Conservation (phyloP, 2,797 vertebrate genomes). For the Parotocinclus haroldoi region DNA sequence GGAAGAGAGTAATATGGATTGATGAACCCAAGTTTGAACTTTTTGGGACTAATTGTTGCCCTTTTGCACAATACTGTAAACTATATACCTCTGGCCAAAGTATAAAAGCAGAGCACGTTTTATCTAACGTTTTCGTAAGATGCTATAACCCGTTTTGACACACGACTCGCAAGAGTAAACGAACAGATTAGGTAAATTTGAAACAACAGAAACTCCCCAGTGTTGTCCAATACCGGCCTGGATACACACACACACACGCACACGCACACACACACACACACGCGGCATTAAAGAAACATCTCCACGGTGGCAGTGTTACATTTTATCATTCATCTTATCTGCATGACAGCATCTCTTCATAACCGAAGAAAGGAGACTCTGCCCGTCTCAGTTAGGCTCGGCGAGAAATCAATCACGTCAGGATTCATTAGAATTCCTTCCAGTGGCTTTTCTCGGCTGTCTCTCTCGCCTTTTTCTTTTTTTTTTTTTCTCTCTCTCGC, state of each 20-base stretch:
- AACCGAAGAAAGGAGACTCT: slow-evolving; percentile 32
- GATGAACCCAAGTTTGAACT: too few relatives aligned
- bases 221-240: slow-evolving; percentile 11
- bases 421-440: slow-evolving; percentile 40
- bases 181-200: background rate
- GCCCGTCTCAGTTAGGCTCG: slow-evolving; percentile 35
- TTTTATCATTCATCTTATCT: slow-evolving; percentile 35
- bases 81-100: too few relatives aligned
- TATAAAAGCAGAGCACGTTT: too few relatives aligned
- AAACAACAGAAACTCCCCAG: background rate
- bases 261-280: background rate
- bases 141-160: too few relatives aligned
- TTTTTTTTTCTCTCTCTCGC: slow-evolving; percentile 9
- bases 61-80: too few relatives aligned
- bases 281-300: slow-evolving; percentile 3
- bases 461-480: slow-evolving; percentile 8
- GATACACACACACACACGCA: background rate
- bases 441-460: slow-evolving; percentile 38
- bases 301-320: background rate
- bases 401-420: slow-evolving; percentile 44
- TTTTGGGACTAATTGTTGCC: too few relatives aligned
- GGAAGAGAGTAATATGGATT: too few relatives aligned
- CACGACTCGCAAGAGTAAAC: too few relatives aligned
- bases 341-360: slow-evolving; percentile 39
- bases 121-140: too few relatives aligned